Base-by-base conservation (phyloP, 2,113 vertebrate genomes). In the Furnarius figulus region DNA sequence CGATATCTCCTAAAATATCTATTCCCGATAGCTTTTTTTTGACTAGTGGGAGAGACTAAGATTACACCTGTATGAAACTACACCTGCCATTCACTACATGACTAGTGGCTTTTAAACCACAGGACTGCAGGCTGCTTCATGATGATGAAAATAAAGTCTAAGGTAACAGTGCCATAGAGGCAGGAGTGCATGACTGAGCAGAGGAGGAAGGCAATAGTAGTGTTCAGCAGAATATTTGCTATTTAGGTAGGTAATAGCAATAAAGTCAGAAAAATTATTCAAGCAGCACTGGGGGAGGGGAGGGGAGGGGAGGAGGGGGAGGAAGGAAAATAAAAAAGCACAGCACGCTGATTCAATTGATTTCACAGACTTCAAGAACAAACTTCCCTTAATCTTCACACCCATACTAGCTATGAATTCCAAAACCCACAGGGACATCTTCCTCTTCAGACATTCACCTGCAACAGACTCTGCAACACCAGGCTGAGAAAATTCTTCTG, bases 31-130 rank as follows among this genome's bases (percentile, higher is more conserved):
- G 80, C 27, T 61, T 93, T 53, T 30, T 82, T 82, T 77, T 12
- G 2, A 49, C 80, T 89, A 73, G 73, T 40, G 73, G 84, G 80
- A 93, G 40, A 95, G 58, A 95, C 90, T 62, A 93, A 94, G 68
- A 89, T 70, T 78, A 62, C 73, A 95, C 75, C 61, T 63, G 39
- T 90, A 93, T 37, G 49, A 65, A 90, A 72, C 52, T 68, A 71
- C 39, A 86, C 72, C 76, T 93, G 85, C 59, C 61, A 80, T 55
- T 85, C 73, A 70, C 79, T 58, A 80, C 10, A 67, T 50, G 79
- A 77, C 73, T 85, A 71, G 68, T 25, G 56, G 65, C 77, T 88
- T 95, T 83, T 81, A 92, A 81, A 33, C 40, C 65, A 78, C 40
- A 90, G 56, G 68, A 87, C 55, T 75, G 50, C 73, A 72, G 63